Evolutionary conservation across 2,888 invertebrate genomes (phyloP).

Genomic region (Dryococelus australis): DNA sequence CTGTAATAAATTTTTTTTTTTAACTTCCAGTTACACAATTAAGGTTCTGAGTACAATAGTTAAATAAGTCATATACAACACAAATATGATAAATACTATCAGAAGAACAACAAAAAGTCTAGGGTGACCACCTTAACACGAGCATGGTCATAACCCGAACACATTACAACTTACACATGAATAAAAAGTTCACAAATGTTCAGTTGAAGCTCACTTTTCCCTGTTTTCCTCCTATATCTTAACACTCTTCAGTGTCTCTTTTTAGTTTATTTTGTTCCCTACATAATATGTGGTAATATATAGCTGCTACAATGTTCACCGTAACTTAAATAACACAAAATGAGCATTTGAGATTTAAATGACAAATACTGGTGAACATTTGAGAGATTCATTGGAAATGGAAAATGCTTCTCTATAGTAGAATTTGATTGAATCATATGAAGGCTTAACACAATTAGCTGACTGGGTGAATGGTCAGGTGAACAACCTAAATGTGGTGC

Average conservation of each 20-base stretch:
- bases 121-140: neutral
- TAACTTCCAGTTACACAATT: neutral
- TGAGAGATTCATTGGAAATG: neutral
- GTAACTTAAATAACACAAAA: neutral
- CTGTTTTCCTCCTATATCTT: too few species aligned
- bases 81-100: neutral
- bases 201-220: neutral
- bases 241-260: too few species aligned
- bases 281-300: neutral
- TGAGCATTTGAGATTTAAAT: neutral
- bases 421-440: neutral
- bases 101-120: neutral
- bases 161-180: neutral
- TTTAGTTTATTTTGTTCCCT: neutral
- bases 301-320: neutral
- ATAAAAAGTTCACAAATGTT: neutral
- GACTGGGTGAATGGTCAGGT: neutral
- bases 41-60: neutral
- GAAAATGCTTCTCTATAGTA: neutral
- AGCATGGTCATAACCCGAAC: neutral
- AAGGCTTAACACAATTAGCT: neutral
- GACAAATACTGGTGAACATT: neutral
- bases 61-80: constrained; percentile 1
- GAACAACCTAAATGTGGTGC: neutral
- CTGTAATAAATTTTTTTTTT: neutral